Base-by-base conservation (phyloP, 2,113 vertebrate species). In the Antennarius striatus region DNA sequence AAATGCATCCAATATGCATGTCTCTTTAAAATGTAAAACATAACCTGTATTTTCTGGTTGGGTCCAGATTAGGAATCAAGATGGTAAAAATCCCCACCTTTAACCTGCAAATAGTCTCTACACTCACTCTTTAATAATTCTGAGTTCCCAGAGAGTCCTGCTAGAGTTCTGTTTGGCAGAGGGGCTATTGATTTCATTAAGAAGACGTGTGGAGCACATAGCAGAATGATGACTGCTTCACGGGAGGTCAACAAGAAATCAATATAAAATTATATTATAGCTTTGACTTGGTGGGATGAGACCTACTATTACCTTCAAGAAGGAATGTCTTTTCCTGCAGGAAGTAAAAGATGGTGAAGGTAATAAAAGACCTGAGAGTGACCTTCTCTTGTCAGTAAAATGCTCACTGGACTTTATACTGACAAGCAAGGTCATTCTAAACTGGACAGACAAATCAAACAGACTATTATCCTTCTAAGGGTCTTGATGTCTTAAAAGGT, bases 231-330 rank as follows among this genome's bases (percentile, higher is more conserved):
- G 91, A 91, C 87, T 92, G 88, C 89, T 92, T 92, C 90, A 91
- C 90, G 90, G 88, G 91, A 91, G 91, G 92, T 93, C 92, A 93
- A 93, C 92, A 93, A 93, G 89, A 91, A 92, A 93, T 93, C 93
- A 85, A 93, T 93, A 91, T 69, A 76, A 92, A 93, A 92, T 92
- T 89, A 93, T 90, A 91, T 93, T 89, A 91, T 82, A 76, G 81
- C 83, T 83, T 89, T 72, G 71, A 87, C 83, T 68, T 62, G 72
- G 83, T 84, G 77, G 75, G 76, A 74, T 69, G 68, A 80, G 77
- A 83, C 77, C 83, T 84, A 69, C 74, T 75, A 67, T 72, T 77
- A 74, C 79, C 77, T 77, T 73, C 58, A 59, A 36, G 46, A 77
- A 65, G 74, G 51, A 54, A 62, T 56, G 71, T 43, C 68, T 84